Evolutionary conservation across 2,888 invertebrate species (phyloP).

Genomic region (Rhagonycha fulva): DNA sequence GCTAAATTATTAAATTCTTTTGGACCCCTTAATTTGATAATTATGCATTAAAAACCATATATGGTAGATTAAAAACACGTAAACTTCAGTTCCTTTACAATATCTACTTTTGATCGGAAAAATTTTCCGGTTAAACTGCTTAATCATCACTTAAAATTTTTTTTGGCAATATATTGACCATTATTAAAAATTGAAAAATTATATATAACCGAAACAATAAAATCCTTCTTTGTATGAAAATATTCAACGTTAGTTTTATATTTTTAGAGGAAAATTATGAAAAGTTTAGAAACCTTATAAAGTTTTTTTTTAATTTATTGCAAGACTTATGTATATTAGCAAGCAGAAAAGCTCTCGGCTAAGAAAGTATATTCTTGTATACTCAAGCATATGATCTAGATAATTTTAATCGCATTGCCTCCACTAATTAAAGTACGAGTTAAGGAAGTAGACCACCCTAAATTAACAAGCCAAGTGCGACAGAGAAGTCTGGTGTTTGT

Average conservation of each 20-base stretch:
- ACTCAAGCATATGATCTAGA: conserved; percentile 17
- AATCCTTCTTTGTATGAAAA: not conserved
- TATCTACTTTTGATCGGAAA: not conserved
- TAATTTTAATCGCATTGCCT: conserved; percentile 30
- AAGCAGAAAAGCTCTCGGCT: not conserved
- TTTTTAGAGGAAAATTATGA: not conserved
- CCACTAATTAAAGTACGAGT: conserved; percentile 28
- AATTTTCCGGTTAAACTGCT: no score
- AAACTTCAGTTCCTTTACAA: not conserved
- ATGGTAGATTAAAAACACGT: not conserved
- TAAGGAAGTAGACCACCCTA: conserved; percentile 29
- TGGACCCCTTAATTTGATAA: not conserved
- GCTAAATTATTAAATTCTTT: not conserved
- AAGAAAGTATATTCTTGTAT: not conserved
- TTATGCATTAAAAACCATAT: not conserved
- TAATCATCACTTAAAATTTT: no score
- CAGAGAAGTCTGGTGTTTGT: conserved; percentile 15
- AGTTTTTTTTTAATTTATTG: not conserved
- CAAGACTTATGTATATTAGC: not conserved
- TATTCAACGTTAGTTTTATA: no score
- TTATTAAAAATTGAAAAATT: not conserved
- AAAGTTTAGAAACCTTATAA: not conserved
- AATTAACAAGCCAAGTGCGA: conserved; percentile 28
- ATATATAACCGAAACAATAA: not conserved
- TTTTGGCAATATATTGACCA: not conserved